A percentile compares a stretch with the other conserved stretches of the same genome.
Conservation (phyloP, 2,113 vertebrate species). For the Syngnathus typhle region DNA sequence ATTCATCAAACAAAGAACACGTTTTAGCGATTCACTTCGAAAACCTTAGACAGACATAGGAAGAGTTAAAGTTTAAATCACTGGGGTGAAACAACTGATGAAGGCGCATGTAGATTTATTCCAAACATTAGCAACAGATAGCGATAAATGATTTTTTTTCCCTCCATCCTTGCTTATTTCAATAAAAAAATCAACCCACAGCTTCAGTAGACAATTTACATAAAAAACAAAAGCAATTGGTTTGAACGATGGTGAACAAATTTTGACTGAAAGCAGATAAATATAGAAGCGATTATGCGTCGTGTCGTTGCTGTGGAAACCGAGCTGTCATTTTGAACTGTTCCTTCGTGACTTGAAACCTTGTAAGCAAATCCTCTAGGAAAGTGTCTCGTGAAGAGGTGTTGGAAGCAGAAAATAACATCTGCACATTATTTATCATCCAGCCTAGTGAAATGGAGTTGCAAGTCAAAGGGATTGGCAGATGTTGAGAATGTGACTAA, state of each 20-base stretch:
- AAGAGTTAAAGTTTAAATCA: background rate
- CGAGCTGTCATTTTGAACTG: background rate
- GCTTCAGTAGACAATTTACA: background rate
- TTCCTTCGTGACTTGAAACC: conserved; percentile 28
- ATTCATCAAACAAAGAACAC: background rate
- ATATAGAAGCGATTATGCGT: conserved; percentile 9
- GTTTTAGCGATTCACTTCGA: background rate
- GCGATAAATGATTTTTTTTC: conserved; percentile 7
- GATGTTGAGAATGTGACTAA: background rate
- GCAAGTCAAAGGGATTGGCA: background rate
- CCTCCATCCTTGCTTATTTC: conserved; percentile 1
- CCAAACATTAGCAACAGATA: background rate
- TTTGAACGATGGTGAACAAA: background rate
- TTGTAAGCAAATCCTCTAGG: conserved; percentile 14
- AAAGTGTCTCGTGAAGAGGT: conserved; percentile 13
- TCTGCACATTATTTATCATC: conserved; percentile 18
- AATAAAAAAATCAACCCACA: background rate
- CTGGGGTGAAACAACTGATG: background rate
- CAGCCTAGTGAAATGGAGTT: conserved; percentile 2
- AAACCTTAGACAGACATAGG: background rate
- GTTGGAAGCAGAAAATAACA: conserved; percentile 14
- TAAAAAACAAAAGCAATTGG: background rate
- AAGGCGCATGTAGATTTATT: background rate
- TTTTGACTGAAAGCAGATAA: background rate
- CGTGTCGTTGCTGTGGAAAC: conserved; percentile 33